Evolutionary conservation across 2,888 invertebrate genomes (phyloP), one percentile per base, ranked within the genome.

Genomic region (Odontothrips loti): DNA sequence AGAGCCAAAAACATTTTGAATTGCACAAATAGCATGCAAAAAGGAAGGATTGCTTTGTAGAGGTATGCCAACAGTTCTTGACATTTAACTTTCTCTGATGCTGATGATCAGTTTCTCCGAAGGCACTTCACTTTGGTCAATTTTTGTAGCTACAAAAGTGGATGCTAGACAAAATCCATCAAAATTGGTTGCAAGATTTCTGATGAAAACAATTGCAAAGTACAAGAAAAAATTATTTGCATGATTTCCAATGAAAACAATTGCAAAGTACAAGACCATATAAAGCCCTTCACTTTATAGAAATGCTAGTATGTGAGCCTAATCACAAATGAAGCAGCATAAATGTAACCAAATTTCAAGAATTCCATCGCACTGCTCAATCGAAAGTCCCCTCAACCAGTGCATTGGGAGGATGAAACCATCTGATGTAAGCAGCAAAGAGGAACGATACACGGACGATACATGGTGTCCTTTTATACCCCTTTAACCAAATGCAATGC

Each of bases 71-170:
- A 12, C 68, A 75, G 23, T 12, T 27, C 27, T 75, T 27, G 23
- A 75, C 68, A 27, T 27, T 12, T 9, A 75, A 27, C 23, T 8
- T 23, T 11, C 27, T 23, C 68, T 75, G 68, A 75, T 1, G 10
- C 27, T 12, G 68, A 75, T 27, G 20, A 58, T 58, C 68, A 27
- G 68, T 12, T 75, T 27, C 68, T 75, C 27, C 27, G 27, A 75
- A 75, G 68, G 68, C 68, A 75, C 68, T 75, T 68, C 27, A 27
- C 68, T 75, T 75, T 75, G 68, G 68, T 75, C 68, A 75, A 75
- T 27, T 75, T 75, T 23, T n/a, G 12, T 12, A 75, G 68, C 68
- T 75, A 75, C 68, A 75, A 17, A 20, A 58, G 11, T 23, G 68
- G 23, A 8, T 23, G 68, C 23, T 27, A n/a, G 17, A 51, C 3